These are phyloP conservation scores for Echinometra lucunter DNA, from an alignment of 53 echinoderm and acorn worm genomes.

Conservation along the genomic window DNA sequence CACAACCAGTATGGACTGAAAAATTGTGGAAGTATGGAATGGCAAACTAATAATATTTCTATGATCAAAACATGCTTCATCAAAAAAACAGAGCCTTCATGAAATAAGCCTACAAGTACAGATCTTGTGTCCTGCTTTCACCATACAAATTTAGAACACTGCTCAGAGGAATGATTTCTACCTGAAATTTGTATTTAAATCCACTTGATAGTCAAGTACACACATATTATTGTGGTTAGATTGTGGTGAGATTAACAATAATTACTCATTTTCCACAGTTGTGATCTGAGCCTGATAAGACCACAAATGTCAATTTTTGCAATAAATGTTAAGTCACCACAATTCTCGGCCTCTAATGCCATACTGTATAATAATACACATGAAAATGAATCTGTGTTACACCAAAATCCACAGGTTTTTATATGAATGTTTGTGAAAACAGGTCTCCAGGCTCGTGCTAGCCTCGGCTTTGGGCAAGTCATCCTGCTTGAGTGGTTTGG, in stretches of 20 bases:
- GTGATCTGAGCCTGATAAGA: not conserved
- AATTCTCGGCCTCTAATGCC: not conserved
- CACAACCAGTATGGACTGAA: not conserved
- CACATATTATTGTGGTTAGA: too few relatives aligned
- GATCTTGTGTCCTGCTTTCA: not conserved
- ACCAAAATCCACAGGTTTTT: not conserved
- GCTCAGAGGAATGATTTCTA: not conserved
- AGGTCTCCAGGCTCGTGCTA: not conserved
- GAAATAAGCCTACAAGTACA: not conserved
- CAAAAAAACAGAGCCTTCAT: not conserved
- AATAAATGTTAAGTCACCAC: not conserved
- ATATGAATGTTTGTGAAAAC: not conserved
- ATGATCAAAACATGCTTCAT: not conserved
- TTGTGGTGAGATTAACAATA: not conserved
- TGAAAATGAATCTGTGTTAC: not conserved
- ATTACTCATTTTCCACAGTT: not conserved
- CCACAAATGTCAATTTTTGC: not conserved
- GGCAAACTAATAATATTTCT: not conserved
- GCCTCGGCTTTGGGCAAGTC: constrained; percentile 21
- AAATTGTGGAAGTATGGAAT: not conserved
- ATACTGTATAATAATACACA: not conserved
- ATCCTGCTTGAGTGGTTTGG: constrained; percentile 34
- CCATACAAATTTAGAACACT: not conserved
- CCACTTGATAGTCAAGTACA: not conserved
- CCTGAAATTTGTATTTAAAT: not conserved